These are phyloP conservation scores for Cheilosia pagana DNA, from an alignment of 2,888 invertebrate species.

Conservation along the genomic window DNA sequence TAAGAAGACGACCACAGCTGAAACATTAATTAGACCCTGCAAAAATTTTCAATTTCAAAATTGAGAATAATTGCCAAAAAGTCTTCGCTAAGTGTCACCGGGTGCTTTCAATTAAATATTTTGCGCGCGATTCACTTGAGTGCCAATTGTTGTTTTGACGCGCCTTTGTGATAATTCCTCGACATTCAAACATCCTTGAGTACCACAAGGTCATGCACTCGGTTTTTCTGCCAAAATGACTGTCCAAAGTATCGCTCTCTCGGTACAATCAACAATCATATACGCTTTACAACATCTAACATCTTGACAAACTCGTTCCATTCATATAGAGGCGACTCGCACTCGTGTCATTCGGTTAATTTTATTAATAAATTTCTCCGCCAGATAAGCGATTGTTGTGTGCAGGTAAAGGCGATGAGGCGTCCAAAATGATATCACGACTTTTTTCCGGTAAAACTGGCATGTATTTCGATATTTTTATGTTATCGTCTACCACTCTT, in stretches of 20 bases:
- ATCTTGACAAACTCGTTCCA: too few relatives aligned
- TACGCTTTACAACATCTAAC: too few relatives aligned
- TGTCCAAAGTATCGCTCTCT: too few relatives aligned
- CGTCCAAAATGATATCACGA: neutral
- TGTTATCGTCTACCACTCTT: constrained; percentile 22
- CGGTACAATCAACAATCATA: too few relatives aligned
- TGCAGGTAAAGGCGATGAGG: too few relatives aligned
- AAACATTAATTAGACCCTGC: neutral
- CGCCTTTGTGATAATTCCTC: neutral
- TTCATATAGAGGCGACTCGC: too few relatives aligned
- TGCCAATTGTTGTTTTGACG: neutral
- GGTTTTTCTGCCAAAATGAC: too few relatives aligned
- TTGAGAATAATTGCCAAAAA: constrained; percentile 4
- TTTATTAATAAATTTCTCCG: too few relatives aligned
- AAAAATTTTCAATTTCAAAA: constrained; percentile 8
- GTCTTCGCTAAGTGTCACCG: neutral
- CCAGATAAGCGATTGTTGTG: too few relatives aligned
- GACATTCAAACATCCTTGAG: neutral
- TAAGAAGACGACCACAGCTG: neutral
- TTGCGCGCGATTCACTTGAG: neutral
- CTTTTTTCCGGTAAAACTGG: constrained; percentile 21
- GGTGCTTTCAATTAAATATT: constrained; percentile 22
- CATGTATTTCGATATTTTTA: constrained; percentile 29
- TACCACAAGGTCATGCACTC: neutral
- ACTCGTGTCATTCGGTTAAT: too few relatives aligned